Conservation (phyloP, 2,113 vertebrate genomes). For the Recurvirostra avosetta region DNA sequence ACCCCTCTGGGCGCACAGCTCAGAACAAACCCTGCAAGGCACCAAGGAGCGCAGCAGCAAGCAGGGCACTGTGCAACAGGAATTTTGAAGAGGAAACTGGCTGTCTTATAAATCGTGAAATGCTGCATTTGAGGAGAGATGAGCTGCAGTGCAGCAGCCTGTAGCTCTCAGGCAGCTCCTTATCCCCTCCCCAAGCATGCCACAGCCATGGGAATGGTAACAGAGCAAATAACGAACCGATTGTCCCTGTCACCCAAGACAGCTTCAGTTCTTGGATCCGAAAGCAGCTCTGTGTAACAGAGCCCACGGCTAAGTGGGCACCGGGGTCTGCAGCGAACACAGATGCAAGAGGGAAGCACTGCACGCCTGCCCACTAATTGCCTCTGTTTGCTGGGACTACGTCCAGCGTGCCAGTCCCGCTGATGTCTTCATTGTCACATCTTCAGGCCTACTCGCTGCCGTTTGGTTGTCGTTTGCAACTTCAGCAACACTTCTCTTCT, state of each 20-base stretch:
- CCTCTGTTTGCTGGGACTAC: neutral
- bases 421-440: neutral
- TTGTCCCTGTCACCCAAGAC: neutral
- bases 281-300: neutral
- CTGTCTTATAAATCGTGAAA: neutral
- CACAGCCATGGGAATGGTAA: fast-evolving
- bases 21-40: neutral
- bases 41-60: neutral
- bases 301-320: neutral
- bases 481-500: neutral
- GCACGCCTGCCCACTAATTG: neutral
- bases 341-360: neutral
- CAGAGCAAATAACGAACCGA: neutral
- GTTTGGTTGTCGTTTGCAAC: neutral
- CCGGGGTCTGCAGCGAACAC: neutral
- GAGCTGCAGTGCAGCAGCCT: neutral
- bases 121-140: neutral
- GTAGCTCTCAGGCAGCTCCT: neutral
- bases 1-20: neutral
- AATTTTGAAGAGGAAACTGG: neutral
- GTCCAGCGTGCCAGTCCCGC: neutral
- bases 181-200: neutral
- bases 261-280: neutral
- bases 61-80: neutral
- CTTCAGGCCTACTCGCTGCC: neutral